Conservation (phyloP, 2,797 vertebrate species). For the Sebastes diaconus region DNA sequence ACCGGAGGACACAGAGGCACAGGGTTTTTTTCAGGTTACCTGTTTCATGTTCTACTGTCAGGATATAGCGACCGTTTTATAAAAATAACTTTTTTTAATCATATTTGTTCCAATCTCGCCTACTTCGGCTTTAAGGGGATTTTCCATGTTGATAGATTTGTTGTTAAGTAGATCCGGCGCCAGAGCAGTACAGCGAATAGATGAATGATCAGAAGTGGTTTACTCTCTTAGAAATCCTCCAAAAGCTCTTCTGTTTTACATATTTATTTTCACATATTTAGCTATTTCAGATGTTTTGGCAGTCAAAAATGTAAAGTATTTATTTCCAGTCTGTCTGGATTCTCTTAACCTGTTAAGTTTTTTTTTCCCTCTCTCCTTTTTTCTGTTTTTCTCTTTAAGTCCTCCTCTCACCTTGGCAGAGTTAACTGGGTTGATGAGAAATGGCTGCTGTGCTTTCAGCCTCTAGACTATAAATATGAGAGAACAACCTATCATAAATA, state of each 20-base stretch:
- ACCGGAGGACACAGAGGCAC: too few relatives aligned
- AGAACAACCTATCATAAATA: constrained; percentile 58
- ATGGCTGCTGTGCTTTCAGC: constrained; percentile 20
- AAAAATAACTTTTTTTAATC: too few relatives aligned
- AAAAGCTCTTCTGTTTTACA: neutral
- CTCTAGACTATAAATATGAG: constrained; percentile 49
- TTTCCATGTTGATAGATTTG: neutral
- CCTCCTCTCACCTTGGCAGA: constrained; percentile 19
- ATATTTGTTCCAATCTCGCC: too few relatives aligned
- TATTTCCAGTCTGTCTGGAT: neutral
- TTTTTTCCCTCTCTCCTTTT: neutral
- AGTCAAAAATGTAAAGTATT: neutral
- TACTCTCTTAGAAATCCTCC: neutral
- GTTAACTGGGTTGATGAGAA: constrained; percentile 31
- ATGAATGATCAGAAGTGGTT: neutral
- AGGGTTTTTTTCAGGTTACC: too few relatives aligned
- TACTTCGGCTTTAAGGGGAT: neutral
- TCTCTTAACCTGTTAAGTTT: neutral
- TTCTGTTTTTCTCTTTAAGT: neutral
- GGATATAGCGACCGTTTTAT: too few relatives aligned
- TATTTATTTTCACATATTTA: neutral
- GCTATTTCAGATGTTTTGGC: neutral
- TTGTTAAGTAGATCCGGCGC: neutral
- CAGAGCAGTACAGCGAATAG: neutral
- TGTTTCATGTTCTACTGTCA: too few relatives aligned